Evolutionary conservation across 2,797 vertebrate genomes (phyloP).

Genomic region (Dendrocincla fuliginosa): DNA sequence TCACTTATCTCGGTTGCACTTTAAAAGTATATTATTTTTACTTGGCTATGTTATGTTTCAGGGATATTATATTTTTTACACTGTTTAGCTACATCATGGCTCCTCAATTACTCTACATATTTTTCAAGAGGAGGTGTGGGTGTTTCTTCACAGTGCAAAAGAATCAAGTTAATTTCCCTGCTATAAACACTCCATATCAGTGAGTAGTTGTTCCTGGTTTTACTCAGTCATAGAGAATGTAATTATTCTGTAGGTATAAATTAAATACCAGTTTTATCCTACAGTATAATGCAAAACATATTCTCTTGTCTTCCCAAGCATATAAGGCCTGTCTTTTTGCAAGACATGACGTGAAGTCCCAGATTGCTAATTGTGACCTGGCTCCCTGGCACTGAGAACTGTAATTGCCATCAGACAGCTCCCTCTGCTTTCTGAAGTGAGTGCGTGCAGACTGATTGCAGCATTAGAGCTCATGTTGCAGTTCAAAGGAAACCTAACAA

Average conservation of each 20-base stretch:
- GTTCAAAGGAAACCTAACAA: neutral
- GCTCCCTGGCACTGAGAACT: neutral
- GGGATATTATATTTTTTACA: neutral
- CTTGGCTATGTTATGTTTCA: neutral
- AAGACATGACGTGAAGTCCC: neutral
- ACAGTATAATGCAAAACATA: neutral
- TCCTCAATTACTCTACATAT: neutral
- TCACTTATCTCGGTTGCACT: neutral
- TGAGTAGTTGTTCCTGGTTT: neutral
- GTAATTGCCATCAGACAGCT: neutral
- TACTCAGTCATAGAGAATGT: neutral
- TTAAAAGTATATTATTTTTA: neutral
- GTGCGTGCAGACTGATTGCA: neutral
- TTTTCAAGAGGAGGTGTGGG: neutral
- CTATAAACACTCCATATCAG: neutral
- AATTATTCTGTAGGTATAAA: neutral
- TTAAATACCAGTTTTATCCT: neutral
- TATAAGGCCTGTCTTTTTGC: neutral
- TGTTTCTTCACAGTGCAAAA: neutral
- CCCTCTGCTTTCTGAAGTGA: conserved; percentile 10
- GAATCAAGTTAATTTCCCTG: neutral
- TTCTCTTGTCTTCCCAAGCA: neutral
- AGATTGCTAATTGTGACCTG: neutral
- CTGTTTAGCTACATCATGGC: neutral
- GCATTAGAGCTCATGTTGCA: neutral